These are phyloP conservation scores for Acrobasis consociella DNA, from an alignment of 2,888 invertebrate species.

Conservation along the genomic window DNA sequence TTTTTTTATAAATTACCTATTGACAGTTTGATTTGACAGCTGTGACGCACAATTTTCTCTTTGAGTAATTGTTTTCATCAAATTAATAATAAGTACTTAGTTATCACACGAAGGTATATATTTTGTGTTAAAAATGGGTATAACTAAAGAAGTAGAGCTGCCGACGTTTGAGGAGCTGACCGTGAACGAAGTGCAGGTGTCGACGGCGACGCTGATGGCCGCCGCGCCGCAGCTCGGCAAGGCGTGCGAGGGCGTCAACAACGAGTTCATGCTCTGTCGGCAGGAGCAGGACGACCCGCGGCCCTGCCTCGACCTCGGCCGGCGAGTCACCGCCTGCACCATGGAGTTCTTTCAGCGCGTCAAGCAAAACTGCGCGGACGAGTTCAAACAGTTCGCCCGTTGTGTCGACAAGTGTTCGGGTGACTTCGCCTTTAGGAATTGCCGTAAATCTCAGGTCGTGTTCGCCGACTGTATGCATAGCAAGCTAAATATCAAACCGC, in stretches of 20 bases:
- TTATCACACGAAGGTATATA: too few species aligned
- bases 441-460: constrained; percentile 92
- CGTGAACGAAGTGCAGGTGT: constrained; percentile 90
- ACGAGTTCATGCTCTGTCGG: constrained; percentile 97
- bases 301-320: constrained; percentile 92
- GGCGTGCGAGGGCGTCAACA: constrained; percentile 93
- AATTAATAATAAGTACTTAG: too few species aligned
- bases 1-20: too few species aligned
- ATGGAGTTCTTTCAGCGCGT: constrained; percentile 91
- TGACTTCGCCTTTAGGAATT: constrained; percentile 84
- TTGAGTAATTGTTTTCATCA: too few species aligned
- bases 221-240: constrained; percentile 95
- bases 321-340: constrained; percentile 93
- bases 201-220: constrained; percentile 91
- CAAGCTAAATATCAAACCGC: constrained; percentile 88
- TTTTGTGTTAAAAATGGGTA: constrained; percentile 66
- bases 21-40: too few species aligned
- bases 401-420: constrained; percentile 90
- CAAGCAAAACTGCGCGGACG: constrained; percentile 89
- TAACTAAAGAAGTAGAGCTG: constrained; percentile 85
- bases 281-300: constrained; percentile 91
- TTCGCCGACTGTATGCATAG: constrained; percentile 92
- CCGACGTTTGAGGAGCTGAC: constrained; percentile 92
- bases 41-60: too few species aligned
- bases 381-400: constrained; percentile 91